phyloP scores from a whole-genome alignment of 2,113 vertebrate genomes.

The Indri indri region DNA sequence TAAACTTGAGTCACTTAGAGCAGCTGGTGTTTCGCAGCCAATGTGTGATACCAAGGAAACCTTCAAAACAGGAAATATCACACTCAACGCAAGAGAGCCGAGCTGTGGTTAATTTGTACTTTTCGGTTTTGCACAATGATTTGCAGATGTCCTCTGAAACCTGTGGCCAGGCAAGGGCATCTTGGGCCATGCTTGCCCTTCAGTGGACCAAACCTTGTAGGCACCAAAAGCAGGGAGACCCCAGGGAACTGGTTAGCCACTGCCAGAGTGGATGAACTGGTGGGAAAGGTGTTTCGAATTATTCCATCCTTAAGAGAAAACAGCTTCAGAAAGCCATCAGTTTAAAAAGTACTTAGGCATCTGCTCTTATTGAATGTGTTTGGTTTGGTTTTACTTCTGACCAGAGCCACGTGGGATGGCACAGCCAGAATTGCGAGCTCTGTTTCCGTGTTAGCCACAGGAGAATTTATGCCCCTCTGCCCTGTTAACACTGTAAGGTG shows the following conservation, averaged over 20 bases:
- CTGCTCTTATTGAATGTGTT: conserved; percentile 7
- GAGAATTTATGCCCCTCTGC: conserved; percentile 18
- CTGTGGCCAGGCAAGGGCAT: conserved; percentile 79
- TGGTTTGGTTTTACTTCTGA: conserved; percentile 36
- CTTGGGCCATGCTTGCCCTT: conserved; percentile 60
- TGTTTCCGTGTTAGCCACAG: background rate
- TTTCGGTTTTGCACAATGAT: conserved; percentile 85
- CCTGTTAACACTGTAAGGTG: background rate
- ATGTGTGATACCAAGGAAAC: conserved; percentile 88
- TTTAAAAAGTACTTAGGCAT: conserved; percentile 62
- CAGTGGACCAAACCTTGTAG: conserved; percentile 56
- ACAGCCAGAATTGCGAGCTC: conserved; percentile 19
- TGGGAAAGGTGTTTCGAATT: conserved; percentile 66
- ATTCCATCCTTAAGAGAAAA: conserved; percentile 61
- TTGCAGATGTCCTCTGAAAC: conserved; percentile 87
- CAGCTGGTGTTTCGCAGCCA: conserved; percentile 84
- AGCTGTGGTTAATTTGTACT: conserved; percentile 84
- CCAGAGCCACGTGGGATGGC: conserved; percentile 8
- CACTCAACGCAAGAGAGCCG: conserved; percentile 81
- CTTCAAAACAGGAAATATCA: conserved; percentile 90
- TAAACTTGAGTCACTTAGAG: conserved; percentile 82
- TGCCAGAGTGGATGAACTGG: conserved; percentile 35
- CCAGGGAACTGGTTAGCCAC: conserved; percentile 2
- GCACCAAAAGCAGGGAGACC: background rate
- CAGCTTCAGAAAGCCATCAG: conserved; percentile 5